These are phyloP conservation scores for Sminthurides bifidus DNA, from an alignment of 1,140 invertebrate species.

Conservation along the genomic window DNA sequence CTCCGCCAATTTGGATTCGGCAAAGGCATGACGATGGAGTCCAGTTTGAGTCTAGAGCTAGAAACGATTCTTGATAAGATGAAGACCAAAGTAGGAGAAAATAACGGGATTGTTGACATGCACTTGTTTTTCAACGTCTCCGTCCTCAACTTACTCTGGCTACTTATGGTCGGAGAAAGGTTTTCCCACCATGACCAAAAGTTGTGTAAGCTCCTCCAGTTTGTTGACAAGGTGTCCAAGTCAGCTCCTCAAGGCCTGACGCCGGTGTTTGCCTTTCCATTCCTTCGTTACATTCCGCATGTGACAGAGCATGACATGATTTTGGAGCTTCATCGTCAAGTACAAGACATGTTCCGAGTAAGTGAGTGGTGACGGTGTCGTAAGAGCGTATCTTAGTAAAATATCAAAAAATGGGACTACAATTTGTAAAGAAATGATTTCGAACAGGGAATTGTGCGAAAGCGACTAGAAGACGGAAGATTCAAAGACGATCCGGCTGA, in stretches of 20 bases:
- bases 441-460: too few species aligned
- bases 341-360: too few species aligned
- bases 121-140: conserved; percentile 44
- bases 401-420: background rate
- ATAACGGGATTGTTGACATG: conserved; percentile 1
- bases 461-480: conserved; percentile 35
- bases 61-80: conserved; percentile 19
- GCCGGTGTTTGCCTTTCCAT: conserved; percentile 16
- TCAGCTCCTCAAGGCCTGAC: background rate
- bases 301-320: too few species aligned
- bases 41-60: conserved; percentile 53
- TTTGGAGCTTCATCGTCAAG: too few species aligned
- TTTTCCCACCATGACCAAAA: conserved; percentile 42
- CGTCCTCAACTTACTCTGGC: conserved; percentile 65
- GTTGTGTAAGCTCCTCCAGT: conserved; percentile 46
- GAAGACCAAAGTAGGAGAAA: conserved; percentile 6
- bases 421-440: too few species aligned
- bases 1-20: conserved; percentile 48
- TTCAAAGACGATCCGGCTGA: conserved; percentile 45
- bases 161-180: conserved; percentile 51
- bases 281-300: conserved; percentile 18
- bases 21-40: conserved; percentile 55
- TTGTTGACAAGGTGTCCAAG: conserved; percentile 38
- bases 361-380: too few species aligned
- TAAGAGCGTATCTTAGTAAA: background rate